Conservation (phyloP, 2,113 vertebrate genomes). For the Passer domesticus region DNA sequence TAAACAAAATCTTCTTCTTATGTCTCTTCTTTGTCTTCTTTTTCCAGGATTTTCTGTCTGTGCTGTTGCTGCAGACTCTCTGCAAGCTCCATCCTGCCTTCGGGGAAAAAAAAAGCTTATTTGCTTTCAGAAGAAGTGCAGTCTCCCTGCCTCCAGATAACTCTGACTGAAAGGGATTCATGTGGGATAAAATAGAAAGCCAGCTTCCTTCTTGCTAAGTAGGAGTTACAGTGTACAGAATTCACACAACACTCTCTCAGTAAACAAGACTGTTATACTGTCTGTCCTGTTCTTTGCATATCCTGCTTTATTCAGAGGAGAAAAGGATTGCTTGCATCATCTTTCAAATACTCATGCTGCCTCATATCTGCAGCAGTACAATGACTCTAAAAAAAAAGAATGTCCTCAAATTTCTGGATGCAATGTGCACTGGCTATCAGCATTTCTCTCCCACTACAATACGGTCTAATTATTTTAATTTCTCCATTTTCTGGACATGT, state of each 20-base stretch:
- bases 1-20: background rate
- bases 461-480: background rate
- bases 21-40: background rate
- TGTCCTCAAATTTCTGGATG: background rate
- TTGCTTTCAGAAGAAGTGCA: background rate
- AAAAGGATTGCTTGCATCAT: background rate
- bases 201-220: background rate
- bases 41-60: background rate
- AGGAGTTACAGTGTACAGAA: background rate
- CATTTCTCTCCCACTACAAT: background rate
- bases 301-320: background rate
- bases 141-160: background rate
- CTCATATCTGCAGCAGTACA: background rate
- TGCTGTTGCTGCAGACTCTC: background rate
- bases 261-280: background rate
- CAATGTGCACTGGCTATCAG: background rate
- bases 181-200: background rate
- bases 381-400: background rate
- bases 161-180: background rate
- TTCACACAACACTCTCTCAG: background rate
- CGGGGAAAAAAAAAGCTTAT: background rate
- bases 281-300: background rate
- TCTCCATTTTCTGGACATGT: background rate
- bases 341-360: background rate
- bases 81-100: background rate